Base-by-base conservation (phyloP, 2,888 invertebrate species). In the Meliscaeva auricollis region DNA sequence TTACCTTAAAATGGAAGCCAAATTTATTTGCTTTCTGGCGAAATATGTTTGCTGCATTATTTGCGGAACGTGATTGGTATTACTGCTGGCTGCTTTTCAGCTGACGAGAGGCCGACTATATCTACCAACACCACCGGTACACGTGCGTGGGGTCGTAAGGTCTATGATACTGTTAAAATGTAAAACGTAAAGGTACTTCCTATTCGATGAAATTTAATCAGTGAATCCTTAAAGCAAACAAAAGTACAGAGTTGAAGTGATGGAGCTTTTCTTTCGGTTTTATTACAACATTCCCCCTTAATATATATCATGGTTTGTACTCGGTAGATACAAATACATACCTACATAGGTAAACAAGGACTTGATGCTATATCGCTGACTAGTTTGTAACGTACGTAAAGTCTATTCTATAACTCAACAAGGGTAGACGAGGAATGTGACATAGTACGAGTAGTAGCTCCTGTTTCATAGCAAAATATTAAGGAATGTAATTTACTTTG, bases 31-130 rank as follows among this genome's bases (percentile, higher is more conserved):
- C 81, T 81, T 81, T 81, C 38, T 85, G 85, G 85, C 77, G 73
- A 85, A 85, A 81, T 85, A 85, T 85, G 73, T 85, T 85, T 85
- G 85, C 85, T 81, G 81, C 85, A 85, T 85, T 85, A 85, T 85
- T 85, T 85, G 77, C 77, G 30, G 81, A 85, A 85, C 85, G 85
- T 85, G 85, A 85, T 85, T 85, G 85, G 81, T 73, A 81, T 73
- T 77, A 85, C 73, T 73, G 72, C 64, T 77, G 73, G 77, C 81
- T 85, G 85, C 50, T 85, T 81, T 81, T 85, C 56, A 68, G 76
- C 76, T 73, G 72, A 64, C 58, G 72, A 75, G 79, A 75, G 80
- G 75, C 75, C 80, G 78, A 75, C 79, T 78, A 69, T 74, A 73
- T 35, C 70, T 35, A 41, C 22, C 62, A 60, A 30, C 17, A 15